Evolutionary conservation across 2,888 invertebrate species (phyloP), one percentile per base, ranked within the genome.

Genomic region (Cabera pusaria): DNA sequence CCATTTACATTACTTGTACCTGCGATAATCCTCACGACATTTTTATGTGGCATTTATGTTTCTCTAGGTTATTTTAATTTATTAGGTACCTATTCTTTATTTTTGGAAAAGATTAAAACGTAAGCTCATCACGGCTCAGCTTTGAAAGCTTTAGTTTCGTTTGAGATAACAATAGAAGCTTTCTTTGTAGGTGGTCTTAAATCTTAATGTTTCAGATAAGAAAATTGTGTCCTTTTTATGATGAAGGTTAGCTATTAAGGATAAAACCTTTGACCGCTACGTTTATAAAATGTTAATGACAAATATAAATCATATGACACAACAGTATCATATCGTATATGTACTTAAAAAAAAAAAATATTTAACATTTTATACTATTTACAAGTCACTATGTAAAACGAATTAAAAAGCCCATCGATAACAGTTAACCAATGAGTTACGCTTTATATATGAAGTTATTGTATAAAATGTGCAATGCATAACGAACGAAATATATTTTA

Each of bases 191-290:
- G 73, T 74, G 76, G 77, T 68, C 69, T 58, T 59, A 64, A 72
- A 76, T 68, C 69, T 58, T 59, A 64, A 72, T 65, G 62, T 53
- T 44, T 56, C 51, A 47, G 72, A 73, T 72, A 70, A 69, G 49
- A 44, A 36, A 43, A 47, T 37, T 53, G 45, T 44, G 52, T 46
- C 51, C 38, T 21, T 40, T 54, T 53, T 38, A 59, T 60, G 63
- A 63, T 51, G 44, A 59, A 61, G 59, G 52, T 37, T 37, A 41
- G 48, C 37, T 44, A 48, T 63, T 60, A 57, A 46, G 53, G 22
- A 52, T 41, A 48, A 44, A 46, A 38, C 44, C 25, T 44, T 48
- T 37, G 22, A 36, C 28, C 29, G 25, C 27, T 47, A 17, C 24
- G 26, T 41, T 25, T 43, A 25, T 27, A 31, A 38, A 39, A 17